These are phyloP conservation scores for Helicoverpa armigera DNA, from an alignment of 1,140 invertebrate genomes.

Conservation along the genomic window DNA sequence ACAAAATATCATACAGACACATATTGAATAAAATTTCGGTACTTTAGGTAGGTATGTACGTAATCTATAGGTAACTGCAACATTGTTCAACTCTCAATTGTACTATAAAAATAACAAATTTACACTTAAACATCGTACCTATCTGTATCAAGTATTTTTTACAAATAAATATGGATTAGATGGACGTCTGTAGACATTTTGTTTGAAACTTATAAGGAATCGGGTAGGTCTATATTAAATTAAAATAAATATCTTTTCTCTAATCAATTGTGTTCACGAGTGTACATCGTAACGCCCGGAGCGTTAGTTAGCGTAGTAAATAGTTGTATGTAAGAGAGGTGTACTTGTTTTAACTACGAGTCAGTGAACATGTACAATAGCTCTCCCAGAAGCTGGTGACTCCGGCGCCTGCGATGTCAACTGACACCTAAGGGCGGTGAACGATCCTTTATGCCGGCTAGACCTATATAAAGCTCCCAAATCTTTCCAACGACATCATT, in stretches of 20 bases:
- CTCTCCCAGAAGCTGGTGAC: constrained; percentile 63
- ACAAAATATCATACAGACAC: background rate
- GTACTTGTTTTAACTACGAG: constrained; percentile 52
- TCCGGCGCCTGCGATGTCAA: constrained; percentile 68
- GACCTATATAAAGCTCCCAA: constrained; percentile 70
- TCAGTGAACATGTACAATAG: constrained; percentile 75
- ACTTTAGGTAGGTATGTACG: too few relatives aligned
- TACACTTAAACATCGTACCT: too few relatives aligned
- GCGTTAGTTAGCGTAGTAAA: constrained; percentile 32
- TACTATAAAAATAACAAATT: too few relatives aligned
- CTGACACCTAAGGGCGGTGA: constrained; percentile 72
- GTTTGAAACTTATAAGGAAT: too few relatives aligned
- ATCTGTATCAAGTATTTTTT: too few relatives aligned
- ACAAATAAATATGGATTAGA: too few relatives aligned
- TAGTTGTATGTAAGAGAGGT: constrained; percentile 40
- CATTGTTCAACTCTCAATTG: too few relatives aligned
- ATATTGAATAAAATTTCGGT: too few relatives aligned
- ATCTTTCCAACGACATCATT: constrained; percentile 64
- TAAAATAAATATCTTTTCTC: too few relatives aligned
- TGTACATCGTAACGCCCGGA: constrained; percentile 18
- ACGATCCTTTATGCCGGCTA: constrained; percentile 61
- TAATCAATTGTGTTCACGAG: background rate
- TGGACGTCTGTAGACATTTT: too few relatives aligned
- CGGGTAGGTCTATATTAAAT: too few relatives aligned
- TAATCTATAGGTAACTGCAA: too few relatives aligned